Conservation (phyloP, 2,888 invertebrate species). For the Crematogaster levior region DNA sequence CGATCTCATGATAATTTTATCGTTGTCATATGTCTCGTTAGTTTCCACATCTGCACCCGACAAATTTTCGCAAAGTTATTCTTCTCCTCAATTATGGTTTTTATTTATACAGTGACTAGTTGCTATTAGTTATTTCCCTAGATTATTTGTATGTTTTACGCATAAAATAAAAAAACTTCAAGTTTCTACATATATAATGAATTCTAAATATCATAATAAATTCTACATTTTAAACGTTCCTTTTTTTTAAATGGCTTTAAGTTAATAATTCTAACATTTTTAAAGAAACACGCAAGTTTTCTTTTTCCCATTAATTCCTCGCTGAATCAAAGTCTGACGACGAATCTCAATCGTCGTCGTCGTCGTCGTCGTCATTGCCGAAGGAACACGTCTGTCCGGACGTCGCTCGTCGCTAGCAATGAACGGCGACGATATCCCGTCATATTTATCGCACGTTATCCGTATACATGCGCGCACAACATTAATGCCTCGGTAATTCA, state of each 20-base stretch:
- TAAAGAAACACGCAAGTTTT: background rate
- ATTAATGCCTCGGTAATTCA: slow-evolving; percentile 80
- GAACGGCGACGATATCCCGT: slow-evolving; percentile 52
- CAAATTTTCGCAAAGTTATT: background rate
- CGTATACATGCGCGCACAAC: slow-evolving; percentile 51
- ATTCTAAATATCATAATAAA: too few relatives aligned
- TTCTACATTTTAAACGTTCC: too few relatives aligned
- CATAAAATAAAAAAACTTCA: background rate
- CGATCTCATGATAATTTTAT: slow-evolving; percentile 43
- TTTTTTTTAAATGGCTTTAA: background rate
- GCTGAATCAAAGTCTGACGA: background rate
- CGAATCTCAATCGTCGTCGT: slow-evolving; percentile 1
- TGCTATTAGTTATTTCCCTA: background rate
- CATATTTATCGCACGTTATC: slow-evolving; percentile 62
- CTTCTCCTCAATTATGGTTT: background rate
- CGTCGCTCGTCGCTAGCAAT: slow-evolving; percentile 18
- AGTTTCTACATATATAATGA: background rate
- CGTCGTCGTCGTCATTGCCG: background rate
- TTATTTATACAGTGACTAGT: background rate
- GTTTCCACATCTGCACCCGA: background rate
- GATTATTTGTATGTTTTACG: background rate
- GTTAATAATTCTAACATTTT: background rate
- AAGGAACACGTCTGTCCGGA: slow-evolving; percentile 7
- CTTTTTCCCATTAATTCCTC: background rate
- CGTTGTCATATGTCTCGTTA: slow-evolving; percentile 42